Base-by-base conservation (phyloP, 2,113 vertebrate species). In the Capreolus pygargus region DNA sequence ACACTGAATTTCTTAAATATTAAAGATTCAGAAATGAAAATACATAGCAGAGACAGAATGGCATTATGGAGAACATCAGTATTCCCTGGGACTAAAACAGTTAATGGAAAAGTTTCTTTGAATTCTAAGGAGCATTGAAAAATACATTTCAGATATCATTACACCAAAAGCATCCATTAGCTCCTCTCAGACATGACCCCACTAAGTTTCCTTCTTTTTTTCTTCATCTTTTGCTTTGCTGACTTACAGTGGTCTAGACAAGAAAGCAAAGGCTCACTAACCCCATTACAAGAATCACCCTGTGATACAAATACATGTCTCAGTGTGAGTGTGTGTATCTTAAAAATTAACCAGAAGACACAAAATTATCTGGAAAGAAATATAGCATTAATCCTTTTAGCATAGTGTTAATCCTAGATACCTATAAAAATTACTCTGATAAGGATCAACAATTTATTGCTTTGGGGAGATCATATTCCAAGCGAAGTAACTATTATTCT, bases 131-230 rank as follows among this genome's bases (percentile, higher is more conserved):
- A 83, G 23, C 76, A 88, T 83, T 97, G 83, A 95, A 89, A 97
- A 95, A 83, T 81, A 95, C 86, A 97, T 92, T 98, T 98, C 82
- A 96, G 89, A 94, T 50, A 88, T 93, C 88, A 97, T 91, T 93
- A 97, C 96, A 83, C 58, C 55, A 43, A 93, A 97, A 97, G 45
- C 21, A 91, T 60, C 74, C 84, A 83, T 95, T 97, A 94, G 45
- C 74, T 87, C 83, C 90, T 79, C 64, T 85, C 81, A 94, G 43
- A 95, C 28, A 47, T 74, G 81, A 94, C 81, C 64, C 43, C 52
- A 79, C 43, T 27, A 1, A 78, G 19, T 67, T 70, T 43, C 36
- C 23, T 70, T n/a, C 30, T 43, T 64, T 61, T 39, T 16, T 67
- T 14, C 33, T 91, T 54, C 50, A 19, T 61, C 39, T 95, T 85